These are phyloP conservation scores for Perca flavescens DNA, from an alignment of 2,113 vertebrate genomes.

Conservation along the genomic window DNA sequence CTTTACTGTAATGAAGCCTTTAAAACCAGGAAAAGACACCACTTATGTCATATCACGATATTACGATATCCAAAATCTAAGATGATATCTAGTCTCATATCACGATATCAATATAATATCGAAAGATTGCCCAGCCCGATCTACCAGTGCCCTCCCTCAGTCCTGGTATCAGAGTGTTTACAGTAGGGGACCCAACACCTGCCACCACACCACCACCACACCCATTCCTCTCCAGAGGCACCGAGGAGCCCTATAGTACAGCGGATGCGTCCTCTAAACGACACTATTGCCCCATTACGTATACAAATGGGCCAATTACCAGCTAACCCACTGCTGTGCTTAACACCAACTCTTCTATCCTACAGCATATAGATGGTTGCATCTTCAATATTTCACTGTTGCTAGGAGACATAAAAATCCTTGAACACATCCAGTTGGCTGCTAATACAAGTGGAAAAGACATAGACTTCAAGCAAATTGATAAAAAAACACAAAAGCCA, in stretches of 20 bases:
- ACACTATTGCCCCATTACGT: constrained; percentile 33
- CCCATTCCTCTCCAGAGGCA: constrained; percentile 18
- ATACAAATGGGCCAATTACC: constrained; percentile 62
- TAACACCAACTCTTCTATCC: constrained; percentile 58
- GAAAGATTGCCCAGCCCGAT: not conserved
- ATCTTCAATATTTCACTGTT: constrained; percentile 77
- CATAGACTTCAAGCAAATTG: constrained; percentile 58
- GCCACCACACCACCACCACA: not conserved
- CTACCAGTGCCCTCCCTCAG: not conserved
- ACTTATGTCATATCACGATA: too few relatives aligned
- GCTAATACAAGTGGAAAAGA: constrained; percentile 49
- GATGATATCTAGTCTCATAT: too few relatives aligned
- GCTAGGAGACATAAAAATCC: constrained; percentile 78
- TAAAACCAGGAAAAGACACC: too few relatives aligned
- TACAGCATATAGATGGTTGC: constrained; percentile 56
- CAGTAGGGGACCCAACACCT: not conserved
- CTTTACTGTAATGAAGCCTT: too few relatives aligned
- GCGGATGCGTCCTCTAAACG: constrained; percentile 37
- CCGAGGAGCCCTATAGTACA: not conserved
- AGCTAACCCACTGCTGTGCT: constrained; percentile 53
- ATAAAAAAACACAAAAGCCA: constrained; percentile 43
- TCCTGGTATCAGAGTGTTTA: not conserved
- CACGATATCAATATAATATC: too few relatives aligned
- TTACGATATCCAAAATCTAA: too few relatives aligned
- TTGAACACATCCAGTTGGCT: constrained; percentile 70